Evolutionary conservation across 2,113 vertebrate species (phyloP).

Genomic region (Furnarius figulus): DNA sequence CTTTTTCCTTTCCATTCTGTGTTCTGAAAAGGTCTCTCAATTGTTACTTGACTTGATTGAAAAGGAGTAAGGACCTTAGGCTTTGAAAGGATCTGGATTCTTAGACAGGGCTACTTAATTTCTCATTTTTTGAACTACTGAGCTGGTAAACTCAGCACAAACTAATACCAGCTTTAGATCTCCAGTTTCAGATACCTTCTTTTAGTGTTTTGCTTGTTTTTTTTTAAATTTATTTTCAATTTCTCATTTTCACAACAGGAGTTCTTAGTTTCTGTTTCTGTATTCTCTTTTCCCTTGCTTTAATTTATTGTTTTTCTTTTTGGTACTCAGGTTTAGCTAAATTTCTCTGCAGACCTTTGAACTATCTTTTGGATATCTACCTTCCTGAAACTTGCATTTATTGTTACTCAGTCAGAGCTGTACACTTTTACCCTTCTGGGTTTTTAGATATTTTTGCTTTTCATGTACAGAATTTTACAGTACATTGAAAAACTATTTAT

Average conservation of each 20-base stretch:
- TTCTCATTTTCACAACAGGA: background rate
- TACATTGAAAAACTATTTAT: background rate
- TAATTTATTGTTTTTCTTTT: background rate
- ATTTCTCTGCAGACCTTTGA: background rate
- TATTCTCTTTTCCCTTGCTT: background rate
- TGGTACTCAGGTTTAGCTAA: background rate
- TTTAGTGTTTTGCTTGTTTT: background rate
- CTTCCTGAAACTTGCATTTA: background rate
- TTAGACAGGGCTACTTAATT: background rate
- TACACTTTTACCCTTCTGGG: background rate
- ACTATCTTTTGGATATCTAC: background rate
- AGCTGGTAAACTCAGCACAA: background rate
- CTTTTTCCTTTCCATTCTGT: background rate
- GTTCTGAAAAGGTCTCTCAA: background rate
- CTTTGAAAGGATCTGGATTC: background rate
- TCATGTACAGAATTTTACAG: background rate
- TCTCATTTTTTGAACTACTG: background rate
- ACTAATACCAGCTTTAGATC: background rate
- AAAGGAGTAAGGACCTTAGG: background rate
- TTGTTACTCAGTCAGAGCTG: background rate
- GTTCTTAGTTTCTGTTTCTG: background rate
- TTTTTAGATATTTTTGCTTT: background rate
- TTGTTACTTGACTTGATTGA: background rate
- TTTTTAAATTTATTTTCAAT: background rate
- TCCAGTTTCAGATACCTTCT: background rate